phyloP scores from a whole-genome alignment of 2,888 invertebrate species.

The Opisthograptis luteolata region DNA sequence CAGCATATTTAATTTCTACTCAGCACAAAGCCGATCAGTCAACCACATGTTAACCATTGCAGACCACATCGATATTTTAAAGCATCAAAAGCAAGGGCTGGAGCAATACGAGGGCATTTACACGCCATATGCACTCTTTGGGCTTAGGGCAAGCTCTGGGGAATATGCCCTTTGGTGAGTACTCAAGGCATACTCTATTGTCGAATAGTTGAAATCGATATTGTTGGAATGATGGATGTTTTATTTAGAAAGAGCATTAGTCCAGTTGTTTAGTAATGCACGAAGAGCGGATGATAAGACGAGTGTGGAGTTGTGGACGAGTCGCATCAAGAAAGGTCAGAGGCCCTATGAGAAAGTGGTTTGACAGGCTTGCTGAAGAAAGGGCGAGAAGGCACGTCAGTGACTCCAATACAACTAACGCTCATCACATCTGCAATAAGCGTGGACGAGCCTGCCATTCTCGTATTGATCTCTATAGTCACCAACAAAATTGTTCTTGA shows the following conservation, averaged over 20 bases:
- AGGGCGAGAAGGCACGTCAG: no score
- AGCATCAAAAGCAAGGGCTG: conserved; percentile 45
- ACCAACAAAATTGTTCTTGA: no score
- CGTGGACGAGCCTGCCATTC: no score
- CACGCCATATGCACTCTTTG: conserved; percentile 80
- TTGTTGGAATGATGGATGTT: conserved; percentile 27
- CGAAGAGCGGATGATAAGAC: no score
- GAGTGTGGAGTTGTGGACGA: no score
- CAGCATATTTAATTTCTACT: conserved; percentile 13
- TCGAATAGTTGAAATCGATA: conserved; percentile 39
- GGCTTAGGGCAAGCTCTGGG: conserved; percentile 62
- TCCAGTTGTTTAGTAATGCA: background rate
- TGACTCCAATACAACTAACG: no score
- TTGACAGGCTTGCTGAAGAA: no score
- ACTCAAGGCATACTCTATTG: conserved; percentile 44
- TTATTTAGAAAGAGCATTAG: background rate
- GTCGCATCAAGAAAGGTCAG: no score
- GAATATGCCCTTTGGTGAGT: conserved; percentile 68
- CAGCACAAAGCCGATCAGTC: conserved; percentile 19
- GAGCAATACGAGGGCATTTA: conserved; percentile 79
- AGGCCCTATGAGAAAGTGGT: no score
- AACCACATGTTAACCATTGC: conserved; percentile 41
- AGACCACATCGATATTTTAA: conserved; percentile 52
- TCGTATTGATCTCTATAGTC: no score
- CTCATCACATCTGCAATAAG: no score